Conservation (phyloP, 2,888 invertebrate genomes). For the Sinhomidia bicolor region DNA sequence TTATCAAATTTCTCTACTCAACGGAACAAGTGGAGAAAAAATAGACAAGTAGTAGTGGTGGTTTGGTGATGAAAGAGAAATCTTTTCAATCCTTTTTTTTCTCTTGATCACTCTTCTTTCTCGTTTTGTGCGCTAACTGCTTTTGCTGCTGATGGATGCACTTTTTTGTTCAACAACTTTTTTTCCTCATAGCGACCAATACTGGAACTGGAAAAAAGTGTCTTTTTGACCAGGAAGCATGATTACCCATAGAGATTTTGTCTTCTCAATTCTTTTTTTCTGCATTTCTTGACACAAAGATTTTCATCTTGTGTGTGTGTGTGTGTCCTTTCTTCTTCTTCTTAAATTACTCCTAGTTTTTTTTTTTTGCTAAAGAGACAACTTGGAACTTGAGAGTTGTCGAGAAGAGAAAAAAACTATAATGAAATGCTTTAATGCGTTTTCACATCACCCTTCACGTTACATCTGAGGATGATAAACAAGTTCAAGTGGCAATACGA, state of each 20-base stretch:
- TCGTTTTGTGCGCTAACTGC: not conserved
- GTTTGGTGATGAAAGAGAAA: conserved; percentile 12
- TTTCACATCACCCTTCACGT: conserved; percentile 13
- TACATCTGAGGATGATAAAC: not conserved
- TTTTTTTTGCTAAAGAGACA: not conserved
- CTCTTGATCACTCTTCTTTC: not conserved
- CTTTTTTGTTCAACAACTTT: conserved; percentile 9
- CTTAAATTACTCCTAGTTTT: no score
- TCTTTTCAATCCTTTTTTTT: conserved; percentile 16
- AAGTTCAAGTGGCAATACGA: conserved; percentile 23
- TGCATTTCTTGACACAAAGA: not conserved
- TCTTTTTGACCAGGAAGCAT: conserved; percentile 34
- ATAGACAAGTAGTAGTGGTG: not conserved
- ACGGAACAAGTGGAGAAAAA: conserved; percentile 10
- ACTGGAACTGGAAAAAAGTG: not conserved
- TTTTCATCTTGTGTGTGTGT: not conserved
- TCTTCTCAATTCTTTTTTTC: not conserved
- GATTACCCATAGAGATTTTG: conserved; percentile 3
- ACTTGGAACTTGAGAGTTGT: not conserved
- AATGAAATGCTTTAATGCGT: conserved; percentile 43
- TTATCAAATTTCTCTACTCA: conserved; percentile 29
- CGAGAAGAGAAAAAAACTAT: conserved; percentile 1
- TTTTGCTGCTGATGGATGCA: not conserved
- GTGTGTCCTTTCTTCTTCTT: no score
- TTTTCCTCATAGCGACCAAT: conserved; percentile 2